Percentiles rank a stretch among this genome's conserved stretches.
phyloP scores from a whole-genome alignment of 2,888 invertebrate species.

The Drosophila kambysellisi region DNA sequence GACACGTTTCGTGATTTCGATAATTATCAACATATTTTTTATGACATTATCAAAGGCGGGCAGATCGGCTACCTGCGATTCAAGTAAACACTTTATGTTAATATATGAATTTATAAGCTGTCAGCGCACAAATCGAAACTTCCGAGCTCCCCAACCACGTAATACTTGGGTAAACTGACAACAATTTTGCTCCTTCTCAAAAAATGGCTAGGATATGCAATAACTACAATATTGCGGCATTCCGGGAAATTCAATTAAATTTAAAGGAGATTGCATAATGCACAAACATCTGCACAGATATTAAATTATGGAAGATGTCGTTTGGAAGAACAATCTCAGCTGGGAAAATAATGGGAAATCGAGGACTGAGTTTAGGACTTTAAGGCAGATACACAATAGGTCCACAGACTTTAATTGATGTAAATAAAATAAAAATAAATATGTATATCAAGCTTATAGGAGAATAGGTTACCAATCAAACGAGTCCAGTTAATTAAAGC shows the following conservation, averaged over 20 bases:
- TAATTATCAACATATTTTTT: slow-evolving; percentile 62
- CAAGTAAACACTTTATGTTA: slow-evolving; percentile 10
- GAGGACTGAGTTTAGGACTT: no score
- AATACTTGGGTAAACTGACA: neutral
- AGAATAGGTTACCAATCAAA: no score
- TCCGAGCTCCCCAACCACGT: no score
- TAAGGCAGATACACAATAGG: neutral
- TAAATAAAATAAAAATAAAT: neutral
- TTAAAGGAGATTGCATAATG: no score
- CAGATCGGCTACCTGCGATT: slow-evolving; percentile 3
- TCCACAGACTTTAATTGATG: neutral
- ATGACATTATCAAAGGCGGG: slow-evolving; percentile 43
- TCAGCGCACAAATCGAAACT: slow-evolving; percentile 15
- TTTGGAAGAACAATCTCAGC: neutral
- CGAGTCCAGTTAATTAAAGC: no score
- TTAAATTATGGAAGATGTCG: neutral
- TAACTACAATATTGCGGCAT: neutral
- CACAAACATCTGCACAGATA: neutral
- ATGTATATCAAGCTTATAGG: neutral
- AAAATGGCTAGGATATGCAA: neutral
- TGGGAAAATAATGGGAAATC: neutral
- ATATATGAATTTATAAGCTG: slow-evolving; percentile 26
- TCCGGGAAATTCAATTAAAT: neutral
- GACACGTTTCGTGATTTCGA: slow-evolving; percentile 61
- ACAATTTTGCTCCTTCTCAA: neutral